Base-by-base conservation (phyloP, 1,140 invertebrate species). In the Mamestra configurata region DNA sequence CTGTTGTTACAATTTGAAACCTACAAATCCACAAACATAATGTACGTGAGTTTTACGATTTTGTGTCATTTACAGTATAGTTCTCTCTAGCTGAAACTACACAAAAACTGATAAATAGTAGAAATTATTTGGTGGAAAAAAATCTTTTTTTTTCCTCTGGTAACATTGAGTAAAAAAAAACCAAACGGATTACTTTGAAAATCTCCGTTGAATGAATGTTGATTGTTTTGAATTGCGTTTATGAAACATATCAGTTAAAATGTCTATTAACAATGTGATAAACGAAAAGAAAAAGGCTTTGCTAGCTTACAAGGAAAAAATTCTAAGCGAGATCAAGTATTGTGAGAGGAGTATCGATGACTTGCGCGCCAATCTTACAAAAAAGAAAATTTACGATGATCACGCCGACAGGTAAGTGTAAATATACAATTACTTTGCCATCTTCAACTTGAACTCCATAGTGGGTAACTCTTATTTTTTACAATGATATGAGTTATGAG, bases 241-340 rank as follows among this genome's bases (percentile, higher is more conserved):
- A 11, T 20, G 7, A 40, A 1, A 31, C 5, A 57, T 18, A 64
- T 59, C 4, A 61, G 31, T 37, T 18, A 73, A 73, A 72, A 79
- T 72, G 75, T 37, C 37, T 0, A 43, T 37, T 49, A 77, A 37
- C 64, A 55, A 55, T 27, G 18, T 37, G 68, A 55, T 35, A 20
- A 84, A 40, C 77, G 80, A 82, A n/a, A 92, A 88, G 77, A 88
- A 86, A 79, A 84, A 84, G 59, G 77, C 76, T 10, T 77, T 91
- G 40, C 15, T 89, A 20, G 80, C 79, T 1, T 81, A 82, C n/a
- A 92, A 90, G 78, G 82, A 90, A 1, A 81, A 86, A 40, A 57
- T 93, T 53, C 46, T 91, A 27, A 77, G 86, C 8, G 88, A 93
- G 49, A 81, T 92, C 20, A 81, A 87, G 8, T 88, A 90, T 70